phyloP scores from a whole-genome alignment of 2,113 vertebrate species.

The Thamnophis sirtalis region DNA sequence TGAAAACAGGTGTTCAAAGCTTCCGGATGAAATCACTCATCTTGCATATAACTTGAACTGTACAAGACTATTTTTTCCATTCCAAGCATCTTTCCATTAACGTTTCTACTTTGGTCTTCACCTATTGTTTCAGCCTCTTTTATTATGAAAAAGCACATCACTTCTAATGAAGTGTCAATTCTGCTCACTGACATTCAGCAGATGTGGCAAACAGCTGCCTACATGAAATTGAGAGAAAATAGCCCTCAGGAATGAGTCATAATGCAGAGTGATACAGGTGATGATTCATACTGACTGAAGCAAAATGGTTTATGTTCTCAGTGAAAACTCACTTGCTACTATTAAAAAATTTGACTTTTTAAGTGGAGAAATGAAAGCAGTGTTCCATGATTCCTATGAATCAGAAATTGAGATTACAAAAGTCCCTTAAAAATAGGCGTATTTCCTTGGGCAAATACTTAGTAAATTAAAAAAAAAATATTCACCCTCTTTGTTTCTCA shows the following conservation, averaged over 20 bases:
- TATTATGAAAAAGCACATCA: not conserved
- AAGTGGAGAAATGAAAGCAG: not conserved
- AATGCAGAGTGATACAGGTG: constrained; percentile 9
- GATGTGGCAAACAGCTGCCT: not conserved
- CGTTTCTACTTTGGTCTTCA: not conserved
- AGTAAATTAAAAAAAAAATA: not conserved
- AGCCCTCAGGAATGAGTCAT: constrained; percentile 32
- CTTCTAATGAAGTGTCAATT: not conserved
- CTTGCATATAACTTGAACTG: not conserved
- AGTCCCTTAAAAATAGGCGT: constrained; percentile 4
- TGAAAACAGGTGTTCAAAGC: not conserved
- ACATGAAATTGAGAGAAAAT: constrained; percentile 11
- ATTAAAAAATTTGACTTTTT: not conserved
- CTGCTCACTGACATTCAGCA: constrained; percentile 28
- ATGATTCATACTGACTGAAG: constrained; percentile 26
- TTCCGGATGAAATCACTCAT: not conserved
- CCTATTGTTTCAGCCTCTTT: not conserved
- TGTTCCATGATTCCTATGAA: not conserved
- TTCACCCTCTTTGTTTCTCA: not conserved
- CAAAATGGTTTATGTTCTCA: not conserved
- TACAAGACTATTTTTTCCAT: not conserved
- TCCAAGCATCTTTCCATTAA: not conserved
- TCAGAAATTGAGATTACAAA: not conserved
- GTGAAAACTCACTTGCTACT: constrained; percentile 9
- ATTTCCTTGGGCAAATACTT: not conserved